Evolutionary conservation across 53 echinoderm and acorn worm species (phyloP), one percentile per base, ranked within the genome.

Genomic region (Astropecten irregularis): DNA sequence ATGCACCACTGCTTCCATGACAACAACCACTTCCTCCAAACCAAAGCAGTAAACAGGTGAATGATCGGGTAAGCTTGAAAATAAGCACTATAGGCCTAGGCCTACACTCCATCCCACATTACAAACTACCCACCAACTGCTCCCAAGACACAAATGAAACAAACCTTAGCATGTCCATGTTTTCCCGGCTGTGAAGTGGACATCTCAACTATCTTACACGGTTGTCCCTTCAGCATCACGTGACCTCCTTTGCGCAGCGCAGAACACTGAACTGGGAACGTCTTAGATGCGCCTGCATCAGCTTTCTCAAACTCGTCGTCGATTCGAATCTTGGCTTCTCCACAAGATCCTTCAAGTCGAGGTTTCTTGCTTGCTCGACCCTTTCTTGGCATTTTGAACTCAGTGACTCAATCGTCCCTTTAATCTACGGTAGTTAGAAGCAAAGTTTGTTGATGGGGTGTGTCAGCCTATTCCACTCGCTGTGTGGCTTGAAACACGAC

Each of bases 191-290:
- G 91, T 11, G 97, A 97, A 14, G 94, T 97, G 15, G 97, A 94
- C 97, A 94, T 94, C 81, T 94, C 94, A 34, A 94, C 92, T 25
- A 97, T 94, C 84, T 97, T 97, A 76, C 97, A 97, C 7, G 97
- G 94, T 13, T 90, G 90, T 1, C 38, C 30, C 49, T 97, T 97
- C 27, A 97, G 82, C 68, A 97, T 55, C 22, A 97, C 97, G 39
- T 50, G 31, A 35, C 97, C 94, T 83, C 90, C 94, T 56, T 97
- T 97, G 48, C 97, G 97, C 26, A 97, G 83, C 48, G 89, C 71
- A 14, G 97, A 97, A 53, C 97, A 97, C 73, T 97, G 97, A 49
- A 82, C 87, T 0, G 97, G 97, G 60, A 46, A 94, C 48, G 86
- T 87, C 0, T 85, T n/a, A 1, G 97, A 90, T 18, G 97, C 97